Conservation (phyloP, 2,888 invertebrate species). For the Spodoptera littoralis region DNA sequence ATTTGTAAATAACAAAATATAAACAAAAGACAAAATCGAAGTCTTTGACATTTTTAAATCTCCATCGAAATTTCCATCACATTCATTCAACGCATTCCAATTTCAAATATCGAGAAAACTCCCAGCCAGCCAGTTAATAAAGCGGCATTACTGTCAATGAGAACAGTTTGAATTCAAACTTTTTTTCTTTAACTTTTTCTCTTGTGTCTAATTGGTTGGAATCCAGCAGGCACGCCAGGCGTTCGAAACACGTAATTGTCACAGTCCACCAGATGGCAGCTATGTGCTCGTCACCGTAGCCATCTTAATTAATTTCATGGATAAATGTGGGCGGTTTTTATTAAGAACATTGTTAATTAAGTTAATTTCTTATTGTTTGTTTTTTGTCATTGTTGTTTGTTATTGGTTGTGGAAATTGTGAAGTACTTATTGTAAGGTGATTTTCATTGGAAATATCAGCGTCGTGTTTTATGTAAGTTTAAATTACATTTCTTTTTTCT, state of each 20-base stretch:
- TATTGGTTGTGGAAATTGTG: slow-evolving; percentile 13
- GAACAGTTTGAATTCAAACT: slow-evolving; percentile 42
- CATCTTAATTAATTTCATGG: slow-evolving; percentile 77
- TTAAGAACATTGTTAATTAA: slow-evolving; percentile 57
- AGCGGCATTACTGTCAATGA: slow-evolving; percentile 52
- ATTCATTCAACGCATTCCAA: slow-evolving; percentile 2
- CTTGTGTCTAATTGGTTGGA: slow-evolving; percentile 59
- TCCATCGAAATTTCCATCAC: too few relatives aligned
- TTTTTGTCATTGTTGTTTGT: slow-evolving; percentile 20
- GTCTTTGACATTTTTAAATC: too few relatives aligned
- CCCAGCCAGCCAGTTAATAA: slow-evolving; percentile 15
- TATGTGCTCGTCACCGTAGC: slow-evolving; percentile 65
- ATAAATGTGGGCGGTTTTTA: slow-evolving; percentile 62
- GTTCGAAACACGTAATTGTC: slow-evolving; percentile 68
- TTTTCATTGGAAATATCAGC: too few relatives aligned
- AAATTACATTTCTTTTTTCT: too few relatives aligned
- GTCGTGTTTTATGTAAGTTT: neutral
- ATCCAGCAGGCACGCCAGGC: slow-evolving; percentile 64
- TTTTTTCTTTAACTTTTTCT: slow-evolving; percentile 33
- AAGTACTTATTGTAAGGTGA: too few relatives aligned
- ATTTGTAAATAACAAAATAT: too few relatives aligned
- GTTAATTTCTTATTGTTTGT: slow-evolving; percentile 55
- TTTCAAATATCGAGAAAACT: slow-evolving; percentile 10
- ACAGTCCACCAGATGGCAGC: slow-evolving; percentile 69
- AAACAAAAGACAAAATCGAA: too few relatives aligned